phyloP scores from a whole-genome alignment of 2,113 vertebrate genomes.

The Bos taurus region ARS-UCD2.0 NC_037336.1:7145501-7146000 shows the following conservation, averaged over 20 bases:
- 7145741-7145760: neutral
- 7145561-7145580: too few species aligned
- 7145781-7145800: neutral
- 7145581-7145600: neutral
- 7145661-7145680: neutral
- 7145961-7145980: neutral
- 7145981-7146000: neutral
- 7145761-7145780: neutral
- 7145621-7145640: neutral
- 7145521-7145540: neutral
- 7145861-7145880: fast-evolving
- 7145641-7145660: neutral
- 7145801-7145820: neutral
- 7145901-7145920: neutral
- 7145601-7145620: neutral
- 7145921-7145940: neutral
- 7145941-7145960: neutral
- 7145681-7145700: neutral
- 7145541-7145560: neutral
- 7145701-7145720: neutral
- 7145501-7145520: neutral
- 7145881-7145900: neutral
- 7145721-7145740: neutral
- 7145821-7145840: neutral
- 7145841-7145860: neutral